A percentile compares a stretch with the other conserved stretches of the same genome.
phyloP scores from a whole-genome alignment of 1,140 invertebrate genomes.

The Lasioglossum albipes region DNA sequence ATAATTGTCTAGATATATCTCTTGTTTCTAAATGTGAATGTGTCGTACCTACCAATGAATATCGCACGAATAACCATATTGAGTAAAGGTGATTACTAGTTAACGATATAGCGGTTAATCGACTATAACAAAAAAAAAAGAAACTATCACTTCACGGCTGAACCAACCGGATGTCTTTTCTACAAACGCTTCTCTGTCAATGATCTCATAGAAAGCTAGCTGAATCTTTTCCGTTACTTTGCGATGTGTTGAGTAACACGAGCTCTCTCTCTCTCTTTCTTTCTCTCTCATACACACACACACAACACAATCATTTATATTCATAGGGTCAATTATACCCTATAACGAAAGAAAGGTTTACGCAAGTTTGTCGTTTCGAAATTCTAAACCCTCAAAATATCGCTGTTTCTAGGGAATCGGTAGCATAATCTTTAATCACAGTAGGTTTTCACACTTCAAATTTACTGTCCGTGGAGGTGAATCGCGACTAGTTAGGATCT shows the following conservation, averaged over 20 bases:
- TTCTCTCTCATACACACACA: too few species aligned
- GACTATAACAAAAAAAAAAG: conserved; percentile 19
- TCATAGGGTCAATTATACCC: conserved; percentile 4
- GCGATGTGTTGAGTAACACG: conserved; percentile 22
- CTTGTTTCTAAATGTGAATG: conserved; percentile 36
- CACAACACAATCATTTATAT: background rate
- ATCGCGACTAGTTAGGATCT: too few species aligned
- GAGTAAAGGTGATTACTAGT: conserved; percentile 25
- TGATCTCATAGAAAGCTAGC: conserved; percentile 42
- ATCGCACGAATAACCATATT: conserved; percentile 14
- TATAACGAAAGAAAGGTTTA: conserved; percentile 31
- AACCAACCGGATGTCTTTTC: conserved; percentile 13
- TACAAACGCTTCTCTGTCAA: conserved; percentile 31
- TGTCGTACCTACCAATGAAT: conserved; percentile 42
- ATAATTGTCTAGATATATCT: conserved; percentile 44
- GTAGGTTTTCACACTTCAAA: background rate
- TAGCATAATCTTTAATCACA: background rate
- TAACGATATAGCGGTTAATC: conserved; percentile 49
- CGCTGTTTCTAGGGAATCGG: conserved; percentile 32
- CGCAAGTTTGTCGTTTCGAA: conserved; percentile 18
- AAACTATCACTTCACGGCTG: conserved; percentile 46
- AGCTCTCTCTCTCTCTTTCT: conserved; percentile 3
- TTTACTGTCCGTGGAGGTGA: too few species aligned
- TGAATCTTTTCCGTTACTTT: conserved; percentile 22
- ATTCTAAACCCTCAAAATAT: conserved; percentile 5